Conservation (phyloP, 2,113 vertebrate genomes). For the Labeo rohita region DNA sequence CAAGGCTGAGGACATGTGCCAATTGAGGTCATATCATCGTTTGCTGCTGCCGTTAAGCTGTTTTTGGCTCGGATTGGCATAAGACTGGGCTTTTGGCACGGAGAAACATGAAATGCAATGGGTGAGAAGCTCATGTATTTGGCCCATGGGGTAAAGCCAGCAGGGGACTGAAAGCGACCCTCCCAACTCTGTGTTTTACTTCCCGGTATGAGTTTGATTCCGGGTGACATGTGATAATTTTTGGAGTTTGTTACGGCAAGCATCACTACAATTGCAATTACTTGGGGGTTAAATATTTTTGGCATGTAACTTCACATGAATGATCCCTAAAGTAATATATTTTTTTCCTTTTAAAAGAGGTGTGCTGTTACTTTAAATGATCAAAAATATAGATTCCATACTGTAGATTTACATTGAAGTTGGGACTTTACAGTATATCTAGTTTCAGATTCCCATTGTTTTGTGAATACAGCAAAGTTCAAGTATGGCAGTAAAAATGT, state of each 20-base stretch:
- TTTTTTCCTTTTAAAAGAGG: background rate
- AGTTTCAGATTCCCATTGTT: background rate
- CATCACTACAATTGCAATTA: background rate
- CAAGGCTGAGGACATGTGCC: conserved; percentile 28
- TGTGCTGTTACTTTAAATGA: background rate
- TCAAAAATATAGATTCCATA: background rate
- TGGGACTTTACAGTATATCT: background rate
- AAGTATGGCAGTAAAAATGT: background rate
- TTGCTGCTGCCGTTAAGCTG: conserved; percentile 36
- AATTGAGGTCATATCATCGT: conserved; percentile 42
- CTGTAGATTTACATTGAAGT: background rate
- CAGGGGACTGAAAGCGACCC: conserved; percentile 51
- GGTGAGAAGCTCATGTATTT: conserved; percentile 59
- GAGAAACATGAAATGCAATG: conserved; percentile 36
- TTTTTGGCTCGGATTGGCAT: conserved; percentile 30
- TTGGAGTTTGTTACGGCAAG: conserved; percentile 26
- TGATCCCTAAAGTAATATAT: background rate
- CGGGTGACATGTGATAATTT: conserved; percentile 56
- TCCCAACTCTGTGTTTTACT: conserved; percentile 42
- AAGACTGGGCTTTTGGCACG: conserved; percentile 19
- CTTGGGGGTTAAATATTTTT: background rate
- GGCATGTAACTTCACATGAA: background rate
- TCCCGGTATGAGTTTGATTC: conserved; percentile 2
- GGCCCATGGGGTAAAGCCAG: conserved; percentile 52
- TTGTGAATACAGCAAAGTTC: background rate